Conservation (phyloP, 1,140 invertebrate genomes). For the Drosophila funebris region DNA sequence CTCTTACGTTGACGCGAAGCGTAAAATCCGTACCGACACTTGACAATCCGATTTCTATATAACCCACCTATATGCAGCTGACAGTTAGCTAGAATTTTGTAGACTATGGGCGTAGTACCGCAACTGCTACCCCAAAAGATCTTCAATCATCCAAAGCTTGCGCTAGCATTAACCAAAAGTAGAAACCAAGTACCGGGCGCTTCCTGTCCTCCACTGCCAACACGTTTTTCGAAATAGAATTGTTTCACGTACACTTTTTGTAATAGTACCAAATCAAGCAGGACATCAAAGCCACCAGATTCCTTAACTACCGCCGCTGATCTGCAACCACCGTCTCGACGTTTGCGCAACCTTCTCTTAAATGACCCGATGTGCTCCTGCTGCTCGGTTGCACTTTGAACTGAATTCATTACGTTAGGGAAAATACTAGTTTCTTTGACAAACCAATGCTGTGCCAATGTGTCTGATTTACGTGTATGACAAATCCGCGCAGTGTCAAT, state of each 20-base stretch:
- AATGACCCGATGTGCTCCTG: slow-evolving; percentile 56
- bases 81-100: neutral
- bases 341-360: slow-evolving; percentile 58
- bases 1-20: no score
- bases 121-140: neutral
- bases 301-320: no score
- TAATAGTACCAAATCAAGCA: slow-evolving; percentile 48
- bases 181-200: neutral
- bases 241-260: slow-evolving; percentile 75
- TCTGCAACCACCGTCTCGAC: slow-evolving; percentile 5
- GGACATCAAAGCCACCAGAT: neutral
- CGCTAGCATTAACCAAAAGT: neutral
- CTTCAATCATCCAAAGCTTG: slow-evolving; percentile 61
- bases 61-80: neutral
- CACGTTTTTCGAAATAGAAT: slow-evolving; percentile 74
- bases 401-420: slow-evolving; percentile 73
- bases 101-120: neutral
- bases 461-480: neutral
- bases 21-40: neutral
- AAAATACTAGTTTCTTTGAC: slow-evolving; percentile 33
- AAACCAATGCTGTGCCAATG: slow-evolving; percentile 16
- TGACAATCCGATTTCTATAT: neutral
- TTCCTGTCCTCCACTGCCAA: slow-evolving; percentile 62
- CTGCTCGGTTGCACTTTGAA: slow-evolving; percentile 54
- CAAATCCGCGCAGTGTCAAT: neutral